Evolutionary conservation across 2,113 vertebrate species (phyloP).

Genomic region (Centrocercus urophasianus): DNA sequence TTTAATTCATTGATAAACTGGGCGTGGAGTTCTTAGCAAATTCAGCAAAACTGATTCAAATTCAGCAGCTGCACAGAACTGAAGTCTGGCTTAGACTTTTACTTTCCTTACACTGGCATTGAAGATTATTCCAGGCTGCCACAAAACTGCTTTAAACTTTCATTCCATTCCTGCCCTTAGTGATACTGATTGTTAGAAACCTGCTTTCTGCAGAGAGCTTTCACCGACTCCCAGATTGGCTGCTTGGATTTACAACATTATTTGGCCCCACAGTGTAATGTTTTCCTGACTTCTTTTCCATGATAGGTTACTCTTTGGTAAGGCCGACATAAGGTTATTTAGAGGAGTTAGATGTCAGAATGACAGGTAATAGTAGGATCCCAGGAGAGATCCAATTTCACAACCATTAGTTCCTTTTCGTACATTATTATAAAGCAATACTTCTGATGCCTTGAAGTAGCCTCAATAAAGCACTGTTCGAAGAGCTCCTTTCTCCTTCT

Average conservation of each 20-base stretch:
- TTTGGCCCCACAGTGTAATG: neutral
- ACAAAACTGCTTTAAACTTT: neutral
- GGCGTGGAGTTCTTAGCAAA: neutral
- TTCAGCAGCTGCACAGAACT: neutral
- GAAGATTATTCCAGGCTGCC: neutral
- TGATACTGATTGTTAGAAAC: too few species aligned
- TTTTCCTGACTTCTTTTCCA: neutral
- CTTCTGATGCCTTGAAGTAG: neutral
- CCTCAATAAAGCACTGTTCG: neutral
- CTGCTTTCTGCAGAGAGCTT: fast-evolving
- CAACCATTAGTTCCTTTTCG: neutral
- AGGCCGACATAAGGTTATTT: neutral
- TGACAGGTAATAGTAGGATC: neutral
- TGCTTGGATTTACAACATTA: neutral
- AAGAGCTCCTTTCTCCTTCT: neutral
- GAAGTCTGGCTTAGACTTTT: neutral
- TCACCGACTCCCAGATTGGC: neutral
- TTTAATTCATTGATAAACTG: neutral
- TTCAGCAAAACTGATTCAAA: neutral
- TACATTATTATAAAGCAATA: neutral
- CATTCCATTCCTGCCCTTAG: neutral
- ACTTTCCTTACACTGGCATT: neutral
- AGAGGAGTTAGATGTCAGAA: neutral
- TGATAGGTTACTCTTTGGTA: fast-evolving
- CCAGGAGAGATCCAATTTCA: neutral